Conservation (phyloP, 2,888 invertebrate species). For the Prosapia bicincta region DNA sequence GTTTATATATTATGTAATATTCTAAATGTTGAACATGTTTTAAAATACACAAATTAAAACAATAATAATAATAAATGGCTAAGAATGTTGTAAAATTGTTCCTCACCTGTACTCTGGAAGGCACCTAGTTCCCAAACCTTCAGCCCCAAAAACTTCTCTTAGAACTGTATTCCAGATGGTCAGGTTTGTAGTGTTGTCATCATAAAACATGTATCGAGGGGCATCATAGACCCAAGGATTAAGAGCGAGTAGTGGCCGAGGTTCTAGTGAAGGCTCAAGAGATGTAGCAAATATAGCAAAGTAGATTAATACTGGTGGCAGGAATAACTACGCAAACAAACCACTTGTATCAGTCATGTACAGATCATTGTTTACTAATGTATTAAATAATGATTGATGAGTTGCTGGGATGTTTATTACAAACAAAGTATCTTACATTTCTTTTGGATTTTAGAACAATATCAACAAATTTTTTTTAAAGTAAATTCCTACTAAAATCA, state of each 20-base stretch:
- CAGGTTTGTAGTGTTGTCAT: neutral
- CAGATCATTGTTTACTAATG: no score
- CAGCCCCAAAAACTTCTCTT: neutral
- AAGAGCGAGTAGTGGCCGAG: conserved; percentile 28
- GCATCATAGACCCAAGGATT: neutral
- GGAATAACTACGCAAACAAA: conserved; percentile 47
- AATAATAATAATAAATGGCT: no score
- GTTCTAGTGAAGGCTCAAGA: conserved; percentile 47
- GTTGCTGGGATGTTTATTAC: no score
- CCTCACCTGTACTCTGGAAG: neutral
- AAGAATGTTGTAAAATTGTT: neutral
- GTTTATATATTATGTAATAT: no score
- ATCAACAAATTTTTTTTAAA: no score
- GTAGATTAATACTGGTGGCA: conserved; percentile 53
- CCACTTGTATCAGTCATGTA: no score
- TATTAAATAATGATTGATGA: no score
- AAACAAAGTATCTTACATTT: no score
- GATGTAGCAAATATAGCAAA: conserved; percentile 50
- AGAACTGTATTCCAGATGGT: neutral
- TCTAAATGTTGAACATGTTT: no score
- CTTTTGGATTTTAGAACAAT: no score
- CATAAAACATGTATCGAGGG: neutral
- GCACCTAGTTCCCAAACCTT: neutral
- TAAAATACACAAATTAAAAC: no score
- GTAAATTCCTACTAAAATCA: no score